phyloP scores from a whole-genome alignment of 2,888 invertebrate species.

The Acheta domesticus region DNA sequence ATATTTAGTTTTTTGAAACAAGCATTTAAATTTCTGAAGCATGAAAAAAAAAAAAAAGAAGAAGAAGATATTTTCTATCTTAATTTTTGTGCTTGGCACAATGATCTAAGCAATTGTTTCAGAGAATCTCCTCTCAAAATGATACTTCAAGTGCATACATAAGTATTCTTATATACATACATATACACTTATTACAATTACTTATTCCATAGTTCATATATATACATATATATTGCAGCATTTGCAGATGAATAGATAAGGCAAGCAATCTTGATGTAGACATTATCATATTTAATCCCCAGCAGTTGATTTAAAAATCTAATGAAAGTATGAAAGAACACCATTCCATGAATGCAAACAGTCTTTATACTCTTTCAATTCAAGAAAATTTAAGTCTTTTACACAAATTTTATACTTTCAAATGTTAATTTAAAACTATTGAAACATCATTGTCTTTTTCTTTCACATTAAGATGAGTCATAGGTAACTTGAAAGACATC shows the following conservation, averaged over 20 bases:
- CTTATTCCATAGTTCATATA: background rate
- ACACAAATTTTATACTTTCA: too few species aligned
- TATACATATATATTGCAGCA: background rate
- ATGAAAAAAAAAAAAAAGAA: background rate
- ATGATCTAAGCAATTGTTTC: too few species aligned
- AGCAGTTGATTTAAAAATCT: slow-evolving; percentile 26
- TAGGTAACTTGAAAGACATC: too few species aligned
- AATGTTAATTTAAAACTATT: too few species aligned
- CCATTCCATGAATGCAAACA: slow-evolving; percentile 5
- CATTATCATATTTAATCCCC: slow-evolving; percentile 31
- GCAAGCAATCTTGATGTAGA: slow-evolving; percentile 34
- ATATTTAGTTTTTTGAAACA: too few species aligned
- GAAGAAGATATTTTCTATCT: slow-evolving; percentile 34
- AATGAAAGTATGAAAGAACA: slow-evolving; percentile 28
- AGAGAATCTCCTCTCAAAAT: background rate
- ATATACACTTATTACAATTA: background rate
- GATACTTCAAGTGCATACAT: slow-evolving; percentile 20
- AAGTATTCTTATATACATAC: background rate
- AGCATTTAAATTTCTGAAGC: too few species aligned
- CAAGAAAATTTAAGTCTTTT: background rate
- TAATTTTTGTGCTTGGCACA: background rate
- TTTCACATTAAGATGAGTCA: too few species aligned
- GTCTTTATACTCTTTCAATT: slow-evolving; percentile 22
- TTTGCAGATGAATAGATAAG: slow-evolving; percentile 30
- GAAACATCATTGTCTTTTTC: too few species aligned